Percentiles rank a stretch among this genome's conserved stretches.
Conservation (phyloP, 2,113 vertebrate genomes). For the Lates calcarifer region DNA sequence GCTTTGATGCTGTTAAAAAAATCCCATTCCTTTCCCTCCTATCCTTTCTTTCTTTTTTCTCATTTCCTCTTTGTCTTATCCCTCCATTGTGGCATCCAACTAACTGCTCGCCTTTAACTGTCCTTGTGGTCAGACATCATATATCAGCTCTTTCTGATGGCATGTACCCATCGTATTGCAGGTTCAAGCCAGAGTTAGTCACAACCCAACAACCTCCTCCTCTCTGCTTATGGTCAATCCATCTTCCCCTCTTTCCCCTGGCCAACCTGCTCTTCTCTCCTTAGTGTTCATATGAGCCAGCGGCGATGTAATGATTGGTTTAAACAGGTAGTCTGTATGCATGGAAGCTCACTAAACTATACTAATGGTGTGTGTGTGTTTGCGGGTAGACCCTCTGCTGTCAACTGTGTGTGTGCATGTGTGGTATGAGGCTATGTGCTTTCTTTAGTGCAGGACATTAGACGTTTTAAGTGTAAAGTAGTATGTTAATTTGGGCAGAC, state of each 20-base stretch:
- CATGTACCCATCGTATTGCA: neutral
- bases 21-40: neutral
- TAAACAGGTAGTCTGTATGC: slow-evolving; percentile 81
- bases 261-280: slow-evolving; percentile 34
- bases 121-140: neutral
- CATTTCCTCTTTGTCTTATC: slow-evolving; percentile 15
- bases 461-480: neutral
- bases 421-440: slow-evolving; percentile 20
- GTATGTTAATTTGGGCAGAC: neutral
- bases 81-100: neutral
- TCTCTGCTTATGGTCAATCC: slow-evolving; percentile 19
- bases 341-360: slow-evolving; percentile 60
- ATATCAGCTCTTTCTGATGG: slow-evolving; percentile 8
- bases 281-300: slow-evolving; percentile 60
- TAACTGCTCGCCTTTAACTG: neutral
- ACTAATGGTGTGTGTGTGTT: slow-evolving; percentile 59
- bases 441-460: slow-evolving; percentile 2
- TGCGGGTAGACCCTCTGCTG: slow-evolving; percentile 23
- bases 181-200: slow-evolving; percentile 15
- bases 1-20: slow-evolving; percentile 3
- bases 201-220: slow-evolving; percentile 25
- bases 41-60: neutral
- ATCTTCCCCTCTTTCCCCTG: slow-evolving; percentile 32
- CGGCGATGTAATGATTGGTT: slow-evolving; percentile 60
- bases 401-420: slow-evolving; percentile 27